Evolutionary conservation across 1,140 invertebrate species (phyloP).

Genomic region (Pomacea maculata): DNA sequence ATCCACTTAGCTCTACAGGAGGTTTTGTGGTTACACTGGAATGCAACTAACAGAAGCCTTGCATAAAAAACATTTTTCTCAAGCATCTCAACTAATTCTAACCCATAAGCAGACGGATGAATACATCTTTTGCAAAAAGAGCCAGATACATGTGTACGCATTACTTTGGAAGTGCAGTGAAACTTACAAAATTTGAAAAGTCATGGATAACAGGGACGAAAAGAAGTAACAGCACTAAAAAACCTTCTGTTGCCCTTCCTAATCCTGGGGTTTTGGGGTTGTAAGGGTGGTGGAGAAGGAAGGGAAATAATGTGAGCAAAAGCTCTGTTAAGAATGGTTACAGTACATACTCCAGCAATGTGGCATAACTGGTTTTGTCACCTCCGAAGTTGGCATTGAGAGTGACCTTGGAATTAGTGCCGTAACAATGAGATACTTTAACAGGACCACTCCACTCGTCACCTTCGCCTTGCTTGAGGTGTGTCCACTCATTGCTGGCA

Average conservation of each 20-base stretch:
- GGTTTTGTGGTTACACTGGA: slow-evolving; percentile 3
- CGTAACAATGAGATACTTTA: slow-evolving; percentile 42
- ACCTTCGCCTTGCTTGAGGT: slow-evolving; percentile 51
- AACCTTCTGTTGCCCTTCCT: too few species aligned
- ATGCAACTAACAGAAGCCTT: background rate
- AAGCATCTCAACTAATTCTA: too few species aligned
- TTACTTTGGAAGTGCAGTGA: too few species aligned
- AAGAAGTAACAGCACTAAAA: too few species aligned
- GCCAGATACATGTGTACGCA: too few species aligned
- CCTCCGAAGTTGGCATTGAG: slow-evolving; percentile 61
- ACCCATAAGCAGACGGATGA: too few species aligned
- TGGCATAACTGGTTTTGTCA: slow-evolving; percentile 61
- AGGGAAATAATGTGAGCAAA: background rate
- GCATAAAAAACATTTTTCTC: background rate
- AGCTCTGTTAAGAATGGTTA: slow-evolving; percentile 26
- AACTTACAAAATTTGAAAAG: too few species aligned
- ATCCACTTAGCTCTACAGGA: background rate
- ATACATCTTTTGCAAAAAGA: too few species aligned
- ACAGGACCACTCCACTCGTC: slow-evolving; percentile 56
- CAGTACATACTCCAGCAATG: slow-evolving; percentile 59
- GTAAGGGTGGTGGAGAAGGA: too few species aligned
- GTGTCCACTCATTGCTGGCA: slow-evolving; percentile 61
- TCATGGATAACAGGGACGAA: too few species aligned
- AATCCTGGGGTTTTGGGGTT: too few species aligned
- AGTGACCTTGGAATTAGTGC: slow-evolving; percentile 50